phyloP scores from a whole-genome alignment of 1,140 invertebrate genomes.

The Temnothorax nylanderi region DNA sequence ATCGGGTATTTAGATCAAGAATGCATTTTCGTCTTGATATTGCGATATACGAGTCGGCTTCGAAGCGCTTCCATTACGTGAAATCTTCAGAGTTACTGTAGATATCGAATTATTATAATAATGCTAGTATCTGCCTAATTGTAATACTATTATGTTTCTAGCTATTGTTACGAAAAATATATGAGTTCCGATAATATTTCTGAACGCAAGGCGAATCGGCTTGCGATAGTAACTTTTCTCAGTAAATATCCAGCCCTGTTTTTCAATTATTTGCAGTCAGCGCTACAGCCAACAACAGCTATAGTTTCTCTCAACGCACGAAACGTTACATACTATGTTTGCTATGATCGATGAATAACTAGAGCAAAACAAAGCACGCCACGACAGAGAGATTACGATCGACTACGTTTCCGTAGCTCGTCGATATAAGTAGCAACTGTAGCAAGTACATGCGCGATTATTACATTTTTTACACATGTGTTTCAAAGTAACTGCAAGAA shows the following conservation, averaged over 20 bases:
- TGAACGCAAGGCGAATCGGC: background rate
- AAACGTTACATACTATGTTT: conserved; percentile 14
- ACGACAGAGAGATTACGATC: conserved; percentile 29
- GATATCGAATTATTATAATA: background rate
- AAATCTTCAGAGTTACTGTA: background rate
- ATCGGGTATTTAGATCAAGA: background rate
- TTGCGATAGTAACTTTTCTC: background rate
- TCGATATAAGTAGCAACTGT: conserved; percentile 1
- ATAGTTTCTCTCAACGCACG: background rate
- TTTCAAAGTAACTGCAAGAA: background rate
- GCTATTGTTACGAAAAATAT: background rate
- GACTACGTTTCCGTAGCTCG: conserved; percentile 2
- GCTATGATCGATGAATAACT: conserved; percentile 47
- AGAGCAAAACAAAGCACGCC: conserved; percentile 35
- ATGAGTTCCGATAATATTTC: background rate
- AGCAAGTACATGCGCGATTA: no score
- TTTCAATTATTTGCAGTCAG: conserved; percentile 26
- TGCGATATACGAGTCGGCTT: background rate
- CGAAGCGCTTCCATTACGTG: background rate
- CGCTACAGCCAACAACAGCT: background rate
- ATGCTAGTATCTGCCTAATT: background rate
- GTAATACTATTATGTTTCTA: background rate
- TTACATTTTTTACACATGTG: background rate
- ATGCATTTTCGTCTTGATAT: background rate
- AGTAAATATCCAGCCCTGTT: background rate